Evolutionary conservation across 2,888 invertebrate species (phyloP), one percentile per base, ranked within the genome.

Genomic region (Cactoblastis cactorum): DNA sequence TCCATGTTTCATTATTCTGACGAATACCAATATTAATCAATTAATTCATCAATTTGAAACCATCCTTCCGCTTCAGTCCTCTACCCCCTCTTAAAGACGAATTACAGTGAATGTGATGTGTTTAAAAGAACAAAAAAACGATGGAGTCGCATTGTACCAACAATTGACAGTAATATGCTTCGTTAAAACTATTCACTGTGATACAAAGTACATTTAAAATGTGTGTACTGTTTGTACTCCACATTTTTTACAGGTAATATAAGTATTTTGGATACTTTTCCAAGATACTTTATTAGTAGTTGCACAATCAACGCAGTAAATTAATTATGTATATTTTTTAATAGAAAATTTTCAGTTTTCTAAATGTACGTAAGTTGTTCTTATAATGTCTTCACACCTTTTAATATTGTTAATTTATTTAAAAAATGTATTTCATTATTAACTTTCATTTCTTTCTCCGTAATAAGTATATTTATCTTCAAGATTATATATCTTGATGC

Each of bases 201-300:
- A 41, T 24, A 12, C 0, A 6, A 39, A 22, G 6, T 6, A 35
- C 35, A 11, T 38, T 38, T 3, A 15, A 19, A 41, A 24, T 24
- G 24, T n/a, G n/a, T n/a, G n/a, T n/a, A n/a, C 17, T 43, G 17
- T n/a, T n/a, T 28, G 43, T 43, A 12, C 8, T 18, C 9, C 5
- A 2, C 43, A 32, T 43, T 28, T 17, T 17, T 28, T 43, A 17
- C 43, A 43, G 43, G 43, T 43, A 43, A 43, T 4, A 9, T 8
- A 28, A 43, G 32, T 43, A 28, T 43, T 17, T 43, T 28, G 43
- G 43, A 43, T 3, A 11, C 28, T 28, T 28, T 43, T 28, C 43
- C 28, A 28, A 43, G 15, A 17, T 43, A 17, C 15, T 43, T 28
- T 17, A 1, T 18, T 9, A 6, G 4, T 28, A 8, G 8, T 1